Evolutionary conservation across 2,888 invertebrate genomes (phyloP).

Genomic region (Antheraea assamensis): DNA sequence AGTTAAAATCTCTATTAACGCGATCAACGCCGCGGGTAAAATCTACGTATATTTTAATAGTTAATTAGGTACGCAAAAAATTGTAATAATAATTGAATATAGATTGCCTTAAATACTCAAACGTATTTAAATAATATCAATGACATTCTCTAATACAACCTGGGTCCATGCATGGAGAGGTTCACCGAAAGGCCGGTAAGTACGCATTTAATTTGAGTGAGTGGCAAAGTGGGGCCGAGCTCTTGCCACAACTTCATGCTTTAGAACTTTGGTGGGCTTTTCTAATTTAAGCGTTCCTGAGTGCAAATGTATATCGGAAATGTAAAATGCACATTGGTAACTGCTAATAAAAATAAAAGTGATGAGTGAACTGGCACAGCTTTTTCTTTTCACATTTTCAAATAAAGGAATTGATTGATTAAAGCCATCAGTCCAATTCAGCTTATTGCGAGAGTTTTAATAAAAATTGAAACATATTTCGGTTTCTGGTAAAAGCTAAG

Average conservation of each 20-base stretch:
- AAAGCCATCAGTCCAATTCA: constrained; percentile 61
- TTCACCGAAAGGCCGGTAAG: constrained; percentile 42
- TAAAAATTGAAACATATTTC: constrained; percentile 75
- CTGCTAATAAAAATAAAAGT: constrained; percentile 29
- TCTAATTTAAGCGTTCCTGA: constrained; percentile 33
- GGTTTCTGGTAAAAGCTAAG: constrained; percentile 75
- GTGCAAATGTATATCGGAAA: constrained; percentile 31
- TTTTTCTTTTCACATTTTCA: constrained; percentile 41
- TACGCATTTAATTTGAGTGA: constrained; percentile 56
- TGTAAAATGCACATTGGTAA: constrained; percentile 28
- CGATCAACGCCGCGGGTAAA: no score
- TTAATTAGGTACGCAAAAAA: no score
- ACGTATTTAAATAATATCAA: not conserved
- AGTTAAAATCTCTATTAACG: no score
- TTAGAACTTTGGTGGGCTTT: constrained; percentile 39
- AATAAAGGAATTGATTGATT: constrained; percentile 58
- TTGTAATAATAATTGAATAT: not conserved
- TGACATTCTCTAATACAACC: constrained; percentile 8
- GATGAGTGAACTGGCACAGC: constrained; percentile 30
- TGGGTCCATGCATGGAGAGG: constrained; percentile 39
- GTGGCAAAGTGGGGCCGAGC: constrained; percentile 40
- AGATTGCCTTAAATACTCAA: not conserved
- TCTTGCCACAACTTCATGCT: constrained; percentile 40
- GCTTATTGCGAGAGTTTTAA: constrained; percentile 60
- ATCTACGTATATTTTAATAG: no score